These are phyloP conservation scores for Cerastoderma edule DNA, from an alignment of 2,888 invertebrate genomes.

Conservation along the genomic window DNA sequence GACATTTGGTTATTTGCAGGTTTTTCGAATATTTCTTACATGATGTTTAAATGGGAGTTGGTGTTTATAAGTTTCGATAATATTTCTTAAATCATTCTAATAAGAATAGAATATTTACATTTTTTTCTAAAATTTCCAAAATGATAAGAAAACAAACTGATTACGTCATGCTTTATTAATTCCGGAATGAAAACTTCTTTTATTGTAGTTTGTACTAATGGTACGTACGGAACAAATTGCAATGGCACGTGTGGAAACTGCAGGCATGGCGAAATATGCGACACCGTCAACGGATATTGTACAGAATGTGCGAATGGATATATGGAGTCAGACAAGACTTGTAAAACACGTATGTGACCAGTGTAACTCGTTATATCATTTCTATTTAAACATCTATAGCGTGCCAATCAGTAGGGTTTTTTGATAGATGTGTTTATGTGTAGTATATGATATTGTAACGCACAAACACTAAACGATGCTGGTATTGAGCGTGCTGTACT, in stretches of 20 bases:
- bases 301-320: constrained; percentile 7
- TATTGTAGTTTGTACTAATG: background rate
- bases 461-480: background rate
- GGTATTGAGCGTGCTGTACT: background rate
- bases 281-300: background rate
- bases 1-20: no score
- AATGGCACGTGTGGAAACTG: background rate
- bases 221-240: constrained; percentile 3
- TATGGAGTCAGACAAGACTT: background rate
- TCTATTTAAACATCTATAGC: background rate
- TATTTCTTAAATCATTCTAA: no score
- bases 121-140: background rate
- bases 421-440: background rate
- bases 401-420: background rate
- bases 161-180: no score
- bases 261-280: constrained; percentile 6
- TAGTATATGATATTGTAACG: background rate
- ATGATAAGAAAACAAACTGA: background rate
- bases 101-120: no score
- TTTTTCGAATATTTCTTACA: no score
- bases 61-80: no score
- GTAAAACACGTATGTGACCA: constrained; percentile 8
- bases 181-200: background rate
- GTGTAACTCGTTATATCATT: no score
- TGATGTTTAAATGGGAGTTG: no score